Base-by-base conservation (phyloP, 1,140 invertebrate species). In the Achroia grisella region DNA sequence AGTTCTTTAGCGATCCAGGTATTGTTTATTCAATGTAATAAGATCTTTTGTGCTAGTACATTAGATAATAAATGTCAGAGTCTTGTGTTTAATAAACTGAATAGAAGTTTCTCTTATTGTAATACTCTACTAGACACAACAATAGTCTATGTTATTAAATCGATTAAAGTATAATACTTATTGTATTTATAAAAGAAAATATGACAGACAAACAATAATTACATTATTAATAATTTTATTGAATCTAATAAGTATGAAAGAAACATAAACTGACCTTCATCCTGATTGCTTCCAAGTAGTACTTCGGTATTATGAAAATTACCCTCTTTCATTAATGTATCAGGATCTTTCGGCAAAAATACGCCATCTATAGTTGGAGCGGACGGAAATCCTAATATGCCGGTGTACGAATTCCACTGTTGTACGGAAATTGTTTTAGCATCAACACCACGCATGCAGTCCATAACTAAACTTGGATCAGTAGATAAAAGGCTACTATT, bases 401-500 rank as follows among this genome's bases (percentile, higher is more conserved):
- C 93, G 45, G 90, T 91, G 69, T 96, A 96, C n/a, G 93, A 94
- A 71, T 95, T 95, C 94, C 94, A 96, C 71, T 97, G 95, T 62
- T 93, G 91, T 14, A 93, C 89, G 1, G 94, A 95, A 58, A 97
- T 93, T 10, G 90, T 94, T 67, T 93, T 93, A 1, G 94, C 91
- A 55, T 95, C 93, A 2, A 95, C 93, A 1, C 90, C 89, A n/a
- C 94, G 87, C 92, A 96, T 93, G 64, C 94, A 96, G 33, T 91
- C 91, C 91, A 96, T 93, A 2, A 95, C 93, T 53, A 90, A 69
- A 32, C 89, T 86, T 0, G 92, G 91, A 62, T 88, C 87, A 12
- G 71, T 84, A 54, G 87, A 81, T 2, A 95, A 77, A 59, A 92
- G 82, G 4, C 92, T 90, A 4, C 92, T 90, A 66, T 96, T 95